Percentiles rank a stretch among this genome's conserved stretches.
Conservation (phyloP, 2,888 invertebrate species). For the Pachymerium ferrugineum region DNA sequence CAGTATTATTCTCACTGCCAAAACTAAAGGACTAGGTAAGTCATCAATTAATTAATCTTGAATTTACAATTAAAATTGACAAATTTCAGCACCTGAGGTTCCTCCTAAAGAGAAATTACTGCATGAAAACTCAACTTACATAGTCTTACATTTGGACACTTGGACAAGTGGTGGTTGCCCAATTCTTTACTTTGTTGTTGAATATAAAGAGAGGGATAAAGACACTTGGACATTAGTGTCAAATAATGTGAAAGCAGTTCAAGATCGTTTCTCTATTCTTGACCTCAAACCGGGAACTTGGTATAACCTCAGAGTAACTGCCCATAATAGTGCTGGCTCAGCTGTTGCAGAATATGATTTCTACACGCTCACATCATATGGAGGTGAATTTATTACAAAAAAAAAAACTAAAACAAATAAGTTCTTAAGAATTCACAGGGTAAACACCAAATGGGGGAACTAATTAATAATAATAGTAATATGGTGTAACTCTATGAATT, state of each 20-base stretch:
- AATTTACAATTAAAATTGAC: not conserved
- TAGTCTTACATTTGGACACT: slow-evolving; percentile 81
- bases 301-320: slow-evolving; percentile 82
- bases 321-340: slow-evolving; percentile 36
- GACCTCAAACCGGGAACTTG: slow-evolving; percentile 89
- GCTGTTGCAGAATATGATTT: slow-evolving; percentile 34
- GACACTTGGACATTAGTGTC: slow-evolving; percentile 88
- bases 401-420: no score
- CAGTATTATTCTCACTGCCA: slow-evolving; percentile 44
- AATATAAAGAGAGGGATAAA: slow-evolving; percentile 67
- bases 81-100: slow-evolving; percentile 33
- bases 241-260: slow-evolving; percentile 84
- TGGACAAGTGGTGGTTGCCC: slow-evolving; percentile 95
- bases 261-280: slow-evolving; percentile 74
- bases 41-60: not conserved
- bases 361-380: slow-evolving; percentile 34
- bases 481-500: no score
- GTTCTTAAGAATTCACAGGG: no score
- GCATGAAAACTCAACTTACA: slow-evolving; percentile 44
- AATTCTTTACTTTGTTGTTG: slow-evolving; percentile 90
- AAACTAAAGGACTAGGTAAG: slow-evolving; percentile 47
- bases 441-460: no score
- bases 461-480: no score
- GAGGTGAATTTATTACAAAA: slow-evolving; percentile 32
- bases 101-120: slow-evolving; percentile 32